Evolutionary conservation across 1,140 invertebrate species (phyloP).

Genomic region (Papilio dardanus): DNA sequence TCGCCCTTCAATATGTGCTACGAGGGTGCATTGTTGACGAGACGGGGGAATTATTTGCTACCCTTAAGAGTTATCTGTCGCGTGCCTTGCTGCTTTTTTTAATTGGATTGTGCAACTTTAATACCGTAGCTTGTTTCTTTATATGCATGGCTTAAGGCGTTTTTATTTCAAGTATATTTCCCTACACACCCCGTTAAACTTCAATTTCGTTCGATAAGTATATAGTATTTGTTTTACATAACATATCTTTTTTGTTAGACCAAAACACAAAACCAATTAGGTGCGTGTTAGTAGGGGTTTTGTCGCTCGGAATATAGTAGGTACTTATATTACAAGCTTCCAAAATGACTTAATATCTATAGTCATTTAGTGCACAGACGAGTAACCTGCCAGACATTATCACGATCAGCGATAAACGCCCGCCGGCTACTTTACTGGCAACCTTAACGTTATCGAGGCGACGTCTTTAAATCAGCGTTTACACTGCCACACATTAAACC

Average conservation of each 20-base stretch:
- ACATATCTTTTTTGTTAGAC: neutral
- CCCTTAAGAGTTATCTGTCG: conserved; percentile 65
- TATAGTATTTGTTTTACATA: neutral
- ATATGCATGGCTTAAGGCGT: neutral
- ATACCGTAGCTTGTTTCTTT: conserved; percentile 11
- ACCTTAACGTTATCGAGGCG: conserved; percentile 68
- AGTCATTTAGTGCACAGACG: neutral
- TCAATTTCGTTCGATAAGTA: neutral
- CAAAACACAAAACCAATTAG: too few relatives aligned
- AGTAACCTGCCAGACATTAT: conserved; percentile 56
- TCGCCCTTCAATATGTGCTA: conserved; percentile 61
- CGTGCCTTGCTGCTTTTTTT: conserved; percentile 44
- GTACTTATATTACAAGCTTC: too few relatives aligned
- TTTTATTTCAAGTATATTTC: neutral
- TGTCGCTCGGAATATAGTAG: too few relatives aligned
- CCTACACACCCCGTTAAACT: neutral
- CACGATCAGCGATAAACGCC: conserved; percentile 63
- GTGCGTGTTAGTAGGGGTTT: too few relatives aligned
- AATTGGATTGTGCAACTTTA: conserved; percentile 30
- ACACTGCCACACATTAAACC: conserved; percentile 35
- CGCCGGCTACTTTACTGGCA: conserved; percentile 52
- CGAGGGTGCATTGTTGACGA: conserved; percentile 73
- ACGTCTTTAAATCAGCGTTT: conserved; percentile 65
- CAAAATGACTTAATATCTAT: neutral
- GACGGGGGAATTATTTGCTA: conserved; percentile 64